These are phyloP conservation scores for Tricholauxania praeusta DNA, from an alignment of 2,888 invertebrate genomes.

Conservation along the genomic window DNA sequence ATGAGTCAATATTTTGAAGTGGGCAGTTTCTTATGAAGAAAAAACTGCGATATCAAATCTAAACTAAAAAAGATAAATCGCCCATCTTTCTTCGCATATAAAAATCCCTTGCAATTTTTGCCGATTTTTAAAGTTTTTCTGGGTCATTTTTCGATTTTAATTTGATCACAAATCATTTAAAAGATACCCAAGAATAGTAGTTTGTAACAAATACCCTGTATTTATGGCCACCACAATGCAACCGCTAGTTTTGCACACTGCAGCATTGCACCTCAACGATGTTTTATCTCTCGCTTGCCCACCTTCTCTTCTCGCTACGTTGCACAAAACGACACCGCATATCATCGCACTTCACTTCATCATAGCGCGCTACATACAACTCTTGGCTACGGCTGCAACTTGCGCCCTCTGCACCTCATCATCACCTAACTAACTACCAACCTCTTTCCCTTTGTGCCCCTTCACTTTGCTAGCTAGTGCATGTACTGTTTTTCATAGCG, in stretches of 20 bases:
- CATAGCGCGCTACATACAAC: neutral
- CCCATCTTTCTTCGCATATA: too few species aligned
- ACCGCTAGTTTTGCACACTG: constrained; percentile 31
- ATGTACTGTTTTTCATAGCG: constrained; percentile 29
- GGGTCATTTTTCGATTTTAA: too few species aligned
- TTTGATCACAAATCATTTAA: too few species aligned
- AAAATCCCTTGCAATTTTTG: too few species aligned
- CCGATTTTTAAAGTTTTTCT: too few species aligned
- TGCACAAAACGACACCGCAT: neutral
- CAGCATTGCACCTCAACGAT: too few species aligned
- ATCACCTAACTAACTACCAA: neutral
- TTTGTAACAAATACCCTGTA: neutral
- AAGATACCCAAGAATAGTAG: neutral
- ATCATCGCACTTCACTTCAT: neutral
- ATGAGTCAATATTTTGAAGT: neutral
- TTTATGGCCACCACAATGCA: constrained; percentile 20
- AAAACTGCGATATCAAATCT: too few species aligned
- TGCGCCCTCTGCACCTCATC: neutral
- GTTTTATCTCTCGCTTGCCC: neutral
- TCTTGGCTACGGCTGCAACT: neutral
- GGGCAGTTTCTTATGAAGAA: too few species aligned
- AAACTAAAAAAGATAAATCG: too few species aligned
- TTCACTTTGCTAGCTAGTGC: constrained; percentile 29
- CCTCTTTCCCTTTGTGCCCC: neutral
- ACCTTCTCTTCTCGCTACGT: neutral